Percentiles rank a stretch among this genome's conserved stretches.
Evolutionary conservation across 2,797 vertebrate genomes (phyloP).

Genomic region (Thripadectes ignobilis): DNA sequence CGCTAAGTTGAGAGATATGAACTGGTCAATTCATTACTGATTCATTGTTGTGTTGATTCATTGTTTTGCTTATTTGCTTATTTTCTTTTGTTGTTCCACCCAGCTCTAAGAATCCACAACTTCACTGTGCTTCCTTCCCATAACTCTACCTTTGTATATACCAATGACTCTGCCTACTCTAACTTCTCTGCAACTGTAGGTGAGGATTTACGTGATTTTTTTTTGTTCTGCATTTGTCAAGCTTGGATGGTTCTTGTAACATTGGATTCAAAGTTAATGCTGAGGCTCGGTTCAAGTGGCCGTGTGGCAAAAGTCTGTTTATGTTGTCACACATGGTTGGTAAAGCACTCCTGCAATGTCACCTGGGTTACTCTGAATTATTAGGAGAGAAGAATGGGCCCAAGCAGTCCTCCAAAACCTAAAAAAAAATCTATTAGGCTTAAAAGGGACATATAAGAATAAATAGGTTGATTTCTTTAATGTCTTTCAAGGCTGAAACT

Average conservation of each 20-base stretch:
- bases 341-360: neutral
- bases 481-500: neutral
- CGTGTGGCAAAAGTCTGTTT: neutral
- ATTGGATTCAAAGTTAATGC: neutral
- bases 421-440: neutral
- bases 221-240: slow-evolving; percentile 6
- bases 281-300: neutral
- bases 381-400: neutral
- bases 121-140: slow-evolving; percentile 95
- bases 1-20: slow-evolving; percentile 71
- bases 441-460: neutral
- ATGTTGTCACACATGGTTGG: rapidly evolving
- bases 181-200: slow-evolving; percentile 97
- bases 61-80: slow-evolving; percentile 73
- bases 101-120: slow-evolving; percentile 95
- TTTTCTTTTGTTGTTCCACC: slow-evolving; percentile 79
- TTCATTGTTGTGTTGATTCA: slow-evolving; percentile 68
- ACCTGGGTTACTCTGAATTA: neutral
- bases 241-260: neutral
- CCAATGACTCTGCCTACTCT: slow-evolving; percentile 99
- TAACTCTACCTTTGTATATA: slow-evolving; percentile 95
- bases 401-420: neutral
- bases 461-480: neutral
- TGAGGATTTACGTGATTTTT: slow-evolving; percentile 80
- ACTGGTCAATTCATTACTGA: slow-evolving; percentile 10